Evolutionary conservation across 2,797 vertebrate species (phyloP).

Genomic region (Gallinago nigripennis): DNA sequence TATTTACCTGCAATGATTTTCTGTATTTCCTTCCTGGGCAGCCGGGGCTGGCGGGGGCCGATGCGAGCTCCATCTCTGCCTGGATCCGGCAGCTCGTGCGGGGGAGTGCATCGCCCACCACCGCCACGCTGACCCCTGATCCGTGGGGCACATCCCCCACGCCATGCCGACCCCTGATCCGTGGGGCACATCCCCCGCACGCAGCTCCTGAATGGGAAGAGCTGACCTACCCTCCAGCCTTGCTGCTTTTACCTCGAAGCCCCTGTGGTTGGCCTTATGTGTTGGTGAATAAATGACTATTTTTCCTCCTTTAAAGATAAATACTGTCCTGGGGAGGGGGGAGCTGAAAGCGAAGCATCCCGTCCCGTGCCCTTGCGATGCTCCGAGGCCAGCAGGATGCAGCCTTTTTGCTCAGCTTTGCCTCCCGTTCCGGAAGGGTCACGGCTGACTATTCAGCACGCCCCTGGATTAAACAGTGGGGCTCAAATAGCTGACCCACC

Average conservation of each 20-base stretch:
- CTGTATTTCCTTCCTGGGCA: background rate
- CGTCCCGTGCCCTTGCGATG: accelerated
- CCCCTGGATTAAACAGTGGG: background rate
- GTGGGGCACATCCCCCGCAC: too few relatives aligned
- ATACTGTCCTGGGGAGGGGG: background rate
- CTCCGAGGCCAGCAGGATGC: background rate
- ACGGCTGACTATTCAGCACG: accelerated
- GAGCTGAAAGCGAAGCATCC: background rate
- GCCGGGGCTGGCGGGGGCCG: accelerated
- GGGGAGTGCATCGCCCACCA: background rate
- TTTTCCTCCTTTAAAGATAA: background rate
- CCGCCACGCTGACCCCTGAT: accelerated
- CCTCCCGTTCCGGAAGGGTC: background rate
- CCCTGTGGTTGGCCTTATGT: accelerated
- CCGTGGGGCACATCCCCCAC: accelerated
- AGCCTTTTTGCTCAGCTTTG: background rate
- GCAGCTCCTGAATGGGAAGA: accelerated
- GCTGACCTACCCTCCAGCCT: background rate
- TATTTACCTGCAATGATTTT: accelerated
- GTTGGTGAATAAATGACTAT: background rate
- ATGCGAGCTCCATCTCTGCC: background rate
- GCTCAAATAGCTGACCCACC: background rate
- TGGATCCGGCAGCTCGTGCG: accelerated
- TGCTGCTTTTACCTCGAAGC: background rate
- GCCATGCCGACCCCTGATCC: accelerated